phyloP scores from a whole-genome alignment of 2,888 invertebrate genomes.

The Hipparchia sbordonii region DNA sequence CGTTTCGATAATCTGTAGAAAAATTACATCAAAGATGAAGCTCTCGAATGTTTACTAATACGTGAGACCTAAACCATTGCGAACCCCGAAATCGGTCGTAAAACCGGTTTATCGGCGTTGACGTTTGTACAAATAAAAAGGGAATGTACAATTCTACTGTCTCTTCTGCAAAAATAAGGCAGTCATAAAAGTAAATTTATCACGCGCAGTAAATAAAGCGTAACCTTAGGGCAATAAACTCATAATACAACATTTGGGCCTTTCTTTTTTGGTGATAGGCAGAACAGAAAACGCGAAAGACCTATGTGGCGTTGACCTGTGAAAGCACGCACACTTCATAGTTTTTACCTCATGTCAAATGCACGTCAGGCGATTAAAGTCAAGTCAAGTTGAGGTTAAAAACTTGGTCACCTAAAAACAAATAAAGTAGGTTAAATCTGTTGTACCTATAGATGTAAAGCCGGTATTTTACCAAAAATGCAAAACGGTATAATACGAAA shows the following conservation, averaged over 20 bases:
- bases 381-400: too few relatives aligned
- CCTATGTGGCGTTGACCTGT: too few relatives aligned
- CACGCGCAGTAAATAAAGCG: conserved; percentile 8
- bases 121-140: conserved; percentile 58
- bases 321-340: too few relatives aligned
- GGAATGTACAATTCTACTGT: conserved; percentile 57
- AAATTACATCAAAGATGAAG: neutral
- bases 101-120: conserved; percentile 66
- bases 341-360: too few relatives aligned
- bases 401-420: too few relatives aligned
- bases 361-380: too few relatives aligned
- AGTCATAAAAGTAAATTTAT: conserved; percentile 57
- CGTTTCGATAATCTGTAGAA: neutral
- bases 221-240: conserved; percentile 3
- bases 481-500: too few relatives aligned
- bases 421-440: too few relatives aligned
- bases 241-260: neutral
- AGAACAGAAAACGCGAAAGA: too few relatives aligned
- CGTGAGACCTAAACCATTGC: conserved; percentile 1
- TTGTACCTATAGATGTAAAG: too few relatives aligned
- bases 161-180: conserved; percentile 70
- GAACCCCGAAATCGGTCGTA: conserved; percentile 53
- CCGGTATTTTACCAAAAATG: too few relatives aligned
- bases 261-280: too few relatives aligned
- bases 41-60: neutral